These are phyloP conservation scores for Drosophila willistoni DNA, from an alignment of 1,140 invertebrate genomes.

Conservation along the genomic window DNA sequence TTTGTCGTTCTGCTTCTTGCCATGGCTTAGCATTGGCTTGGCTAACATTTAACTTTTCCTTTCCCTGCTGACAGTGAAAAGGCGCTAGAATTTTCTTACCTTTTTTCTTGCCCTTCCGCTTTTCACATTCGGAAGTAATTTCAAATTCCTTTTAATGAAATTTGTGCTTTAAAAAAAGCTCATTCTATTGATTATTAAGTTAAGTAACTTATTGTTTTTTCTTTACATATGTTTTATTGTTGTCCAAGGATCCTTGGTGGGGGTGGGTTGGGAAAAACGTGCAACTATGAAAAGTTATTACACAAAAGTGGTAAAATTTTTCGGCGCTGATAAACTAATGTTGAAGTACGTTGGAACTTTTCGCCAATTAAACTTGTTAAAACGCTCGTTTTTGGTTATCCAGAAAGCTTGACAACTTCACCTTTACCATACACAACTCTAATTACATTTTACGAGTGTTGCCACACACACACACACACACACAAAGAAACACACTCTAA, in stretches of 20 bases:
- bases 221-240: conserved; percentile 7
- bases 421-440: conserved; percentile 70
- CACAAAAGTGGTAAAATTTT: conserved; percentile 56
- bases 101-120: too few relatives aligned
- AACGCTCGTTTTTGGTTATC: conserved; percentile 81
- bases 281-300: too few relatives aligned
- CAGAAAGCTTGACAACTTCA: conserved; percentile 76
- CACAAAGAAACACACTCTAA: too few relatives aligned
- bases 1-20: conserved; percentile 53
- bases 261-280: too few relatives aligned
- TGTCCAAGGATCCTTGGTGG: too few relatives aligned
- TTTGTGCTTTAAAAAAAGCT: not conserved
- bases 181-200: not conserved
- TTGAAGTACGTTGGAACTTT: conserved; percentile 71
- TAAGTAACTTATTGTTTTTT: not conserved
- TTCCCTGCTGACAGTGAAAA: conserved; percentile 22
- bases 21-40: conserved; percentile 21
- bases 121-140: not conserved
- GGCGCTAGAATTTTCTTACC: conserved; percentile 4
- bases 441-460: conserved; percentile 76
- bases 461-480: not conserved
- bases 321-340: conserved; percentile 67
- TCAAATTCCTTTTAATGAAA: not conserved
- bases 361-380: conserved; percentile 82
- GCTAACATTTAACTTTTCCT: not conserved